These are phyloP conservation scores for Smutsia gigantea DNA, from an alignment of 2,797 vertebrate species.

Conservation along the genomic window DNA sequence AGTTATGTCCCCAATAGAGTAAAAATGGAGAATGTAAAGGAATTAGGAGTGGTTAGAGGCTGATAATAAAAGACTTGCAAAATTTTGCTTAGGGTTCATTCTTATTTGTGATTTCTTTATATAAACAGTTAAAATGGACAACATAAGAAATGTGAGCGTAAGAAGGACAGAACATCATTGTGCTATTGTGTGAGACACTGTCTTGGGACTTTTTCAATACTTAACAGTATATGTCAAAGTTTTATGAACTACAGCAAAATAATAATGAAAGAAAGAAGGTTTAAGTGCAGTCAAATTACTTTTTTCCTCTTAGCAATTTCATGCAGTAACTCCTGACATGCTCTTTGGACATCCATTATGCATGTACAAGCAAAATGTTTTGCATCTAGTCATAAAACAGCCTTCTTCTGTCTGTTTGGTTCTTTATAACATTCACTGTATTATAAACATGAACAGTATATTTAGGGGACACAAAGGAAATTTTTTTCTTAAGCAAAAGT, in stretches of 20 bases:
- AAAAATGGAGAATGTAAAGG: fast-evolving
- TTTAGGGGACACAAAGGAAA: neutral
- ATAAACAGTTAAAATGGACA: neutral
- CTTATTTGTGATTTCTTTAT: neutral
- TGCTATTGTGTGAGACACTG: neutral
- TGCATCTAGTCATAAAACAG: neutral
- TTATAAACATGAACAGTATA: neutral
- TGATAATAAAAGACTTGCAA: neutral
- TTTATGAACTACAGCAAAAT: slow-evolving; percentile 42
- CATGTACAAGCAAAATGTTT: neutral
- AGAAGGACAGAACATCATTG: neutral
- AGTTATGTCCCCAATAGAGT: neutral
- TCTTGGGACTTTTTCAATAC: neutral
- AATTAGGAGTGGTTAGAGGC: neutral
- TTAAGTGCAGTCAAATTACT: slow-evolving; percentile 12
- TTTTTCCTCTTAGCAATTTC: neutral
- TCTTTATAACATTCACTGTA: neutral
- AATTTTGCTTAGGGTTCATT: neutral
- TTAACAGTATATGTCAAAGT: neutral
- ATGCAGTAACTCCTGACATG: neutral
- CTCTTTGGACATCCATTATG: slow-evolving; percentile 29
- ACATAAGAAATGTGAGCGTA: neutral
- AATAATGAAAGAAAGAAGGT: slow-evolving; percentile 26
- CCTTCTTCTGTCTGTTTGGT: neutral
- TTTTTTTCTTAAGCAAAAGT: neutral